These are phyloP conservation scores for Etheostoma perlongum DNA, from an alignment of 2,797 vertebrate genomes.

Conservation along the genomic window DNA sequence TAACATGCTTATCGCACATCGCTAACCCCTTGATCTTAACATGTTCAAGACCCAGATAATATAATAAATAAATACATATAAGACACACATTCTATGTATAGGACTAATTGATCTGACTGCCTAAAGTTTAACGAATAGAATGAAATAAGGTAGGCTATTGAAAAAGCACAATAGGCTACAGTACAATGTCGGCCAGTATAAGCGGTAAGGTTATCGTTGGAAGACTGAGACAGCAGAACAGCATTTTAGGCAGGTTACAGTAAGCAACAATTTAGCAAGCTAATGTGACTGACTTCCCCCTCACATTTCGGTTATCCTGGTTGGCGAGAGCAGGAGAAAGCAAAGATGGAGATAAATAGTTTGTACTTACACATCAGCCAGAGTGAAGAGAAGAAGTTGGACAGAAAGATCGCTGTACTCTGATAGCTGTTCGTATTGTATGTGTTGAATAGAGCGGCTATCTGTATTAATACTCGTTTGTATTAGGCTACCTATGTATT, in stretches of 20 bases:
- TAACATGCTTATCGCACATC: slow-evolving; percentile 60
- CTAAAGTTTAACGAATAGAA: background rate
- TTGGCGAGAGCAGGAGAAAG: background rate
- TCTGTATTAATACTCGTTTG: slow-evolving; percentile 37
- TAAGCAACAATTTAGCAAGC: slow-evolving; percentile 32
- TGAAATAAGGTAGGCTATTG: background rate
- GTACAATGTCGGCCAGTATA: background rate
- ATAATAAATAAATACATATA: background rate
- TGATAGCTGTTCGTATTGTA: slow-evolving; percentile 22
- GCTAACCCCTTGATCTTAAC: slow-evolving; percentile 14
- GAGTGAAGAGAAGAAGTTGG: slow-evolving; percentile 52
- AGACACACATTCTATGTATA: too few relatives aligned
- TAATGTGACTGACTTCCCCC: slow-evolving; percentile 1
- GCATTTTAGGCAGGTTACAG: slow-evolving; percentile 18
- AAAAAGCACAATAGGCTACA: background rate
- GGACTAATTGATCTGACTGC: background rate
- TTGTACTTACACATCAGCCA: slow-evolving; percentile 82
- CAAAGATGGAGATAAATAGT: slow-evolving; percentile 6
- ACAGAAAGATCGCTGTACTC: slow-evolving; percentile 40
- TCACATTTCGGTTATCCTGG: background rate
- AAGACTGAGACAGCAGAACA: background rate
- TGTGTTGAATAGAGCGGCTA: slow-evolving; percentile 10
- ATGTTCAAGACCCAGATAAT: background rate
- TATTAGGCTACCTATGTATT: background rate
- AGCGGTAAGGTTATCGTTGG: background rate